These are phyloP conservation scores for Sicus ferrugineus DNA, from an alignment of 2,888 invertebrate species.

Conservation along the genomic window DNA sequence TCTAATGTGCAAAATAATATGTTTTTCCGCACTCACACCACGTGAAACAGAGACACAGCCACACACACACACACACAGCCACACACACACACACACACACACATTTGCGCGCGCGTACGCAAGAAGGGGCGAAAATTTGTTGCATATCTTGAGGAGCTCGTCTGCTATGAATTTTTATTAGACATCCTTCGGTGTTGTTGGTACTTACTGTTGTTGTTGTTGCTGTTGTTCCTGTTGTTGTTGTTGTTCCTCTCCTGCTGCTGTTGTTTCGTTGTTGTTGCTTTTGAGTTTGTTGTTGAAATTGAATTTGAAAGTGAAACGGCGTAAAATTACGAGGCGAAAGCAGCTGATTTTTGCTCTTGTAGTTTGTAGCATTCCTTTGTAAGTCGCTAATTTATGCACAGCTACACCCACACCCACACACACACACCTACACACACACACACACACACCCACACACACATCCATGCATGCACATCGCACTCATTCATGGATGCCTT, in stretches of 20 bases:
- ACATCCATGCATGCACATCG: neutral
- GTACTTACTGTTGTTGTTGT: conserved; percentile 7
- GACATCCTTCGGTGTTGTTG: conserved; percentile 12
- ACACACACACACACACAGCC: neutral
- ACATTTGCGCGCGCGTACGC: neutral
- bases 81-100: neutral
- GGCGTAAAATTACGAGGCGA: too few relatives aligned
- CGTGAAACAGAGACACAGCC: neutral
- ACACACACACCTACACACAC: neutral
- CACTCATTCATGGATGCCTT: neutral
- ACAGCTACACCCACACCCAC: neutral
- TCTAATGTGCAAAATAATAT: conserved; percentile 33
- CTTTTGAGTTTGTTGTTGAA: too few relatives aligned
- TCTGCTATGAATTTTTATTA: neutral
- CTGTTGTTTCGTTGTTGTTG: neutral
- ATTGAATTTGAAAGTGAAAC: too few relatives aligned
- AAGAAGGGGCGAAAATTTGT: conserved; percentile 13
- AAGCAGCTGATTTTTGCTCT: too few relatives aligned
- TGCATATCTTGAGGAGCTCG: conserved; percentile 14
- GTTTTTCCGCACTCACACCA: neutral
- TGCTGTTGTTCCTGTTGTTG: conserved; percentile 11
- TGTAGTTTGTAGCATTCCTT: too few relatives aligned
- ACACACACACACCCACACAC: neutral
- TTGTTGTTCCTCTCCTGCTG: neutral
- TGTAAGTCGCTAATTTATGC: conserved; percentile 17